These are phyloP conservation scores for Piscicola geometra DNA, from an alignment of 2,888 invertebrate species.

Conservation along the genomic window DNA sequence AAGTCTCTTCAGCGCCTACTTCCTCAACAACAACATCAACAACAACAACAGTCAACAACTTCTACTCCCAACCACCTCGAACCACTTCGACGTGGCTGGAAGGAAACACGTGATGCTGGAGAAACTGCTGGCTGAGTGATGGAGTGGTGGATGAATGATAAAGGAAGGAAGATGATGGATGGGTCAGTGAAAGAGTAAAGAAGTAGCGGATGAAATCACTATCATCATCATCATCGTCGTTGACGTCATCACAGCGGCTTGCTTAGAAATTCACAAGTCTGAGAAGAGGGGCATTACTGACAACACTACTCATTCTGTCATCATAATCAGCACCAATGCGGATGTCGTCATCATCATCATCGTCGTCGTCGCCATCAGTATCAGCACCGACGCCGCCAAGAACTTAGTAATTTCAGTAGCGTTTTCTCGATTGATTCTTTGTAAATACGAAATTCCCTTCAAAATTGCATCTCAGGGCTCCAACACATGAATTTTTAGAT, in stretches of 20 bases:
- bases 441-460: too few relatives aligned
- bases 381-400: too few relatives aligned
- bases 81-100: too few relatives aligned
- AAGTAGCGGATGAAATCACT: background rate
- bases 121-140: slow-evolving; percentile 29
- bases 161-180: background rate
- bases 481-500: too few relatives aligned
- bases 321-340: too few relatives aligned
- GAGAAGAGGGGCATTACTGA: background rate
- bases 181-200: background rate
- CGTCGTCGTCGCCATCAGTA: too few relatives aligned
- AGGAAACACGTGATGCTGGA: slow-evolving; percentile 28
- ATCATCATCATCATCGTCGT: too few relatives aligned
- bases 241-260: background rate
- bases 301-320: too few relatives aligned
- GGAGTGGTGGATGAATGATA: background rate
- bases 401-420: too few relatives aligned
- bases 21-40: background rate
- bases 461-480: background rate
- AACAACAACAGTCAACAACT: background rate
- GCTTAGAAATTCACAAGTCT: background rate
- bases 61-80: background rate
- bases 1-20: background rate
- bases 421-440: too few relatives aligned
- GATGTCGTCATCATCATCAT: too few relatives aligned